Conservation (phyloP, 2,888 invertebrate species). For the Automeris io region DNA sequence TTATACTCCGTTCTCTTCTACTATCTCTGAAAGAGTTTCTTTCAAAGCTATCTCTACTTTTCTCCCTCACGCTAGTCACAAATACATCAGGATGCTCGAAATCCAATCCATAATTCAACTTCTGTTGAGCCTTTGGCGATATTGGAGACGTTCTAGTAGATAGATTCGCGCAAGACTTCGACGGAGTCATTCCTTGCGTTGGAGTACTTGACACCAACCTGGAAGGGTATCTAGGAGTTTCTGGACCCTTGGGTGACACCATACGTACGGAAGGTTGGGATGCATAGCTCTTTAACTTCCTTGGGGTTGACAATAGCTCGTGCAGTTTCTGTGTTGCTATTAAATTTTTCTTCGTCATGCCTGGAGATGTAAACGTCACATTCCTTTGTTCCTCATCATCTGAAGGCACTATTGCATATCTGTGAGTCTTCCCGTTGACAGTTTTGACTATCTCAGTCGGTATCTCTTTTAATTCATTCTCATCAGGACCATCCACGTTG, state of each 20-base stretch:
- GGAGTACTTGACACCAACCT: conserved; percentile 61
- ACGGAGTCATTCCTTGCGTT: conserved; percentile 59
- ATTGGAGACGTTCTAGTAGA: conserved; percentile 50
- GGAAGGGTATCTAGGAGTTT: conserved; percentile 40
- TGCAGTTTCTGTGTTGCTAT: conserved; percentile 86
- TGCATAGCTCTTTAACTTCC: conserved; percentile 73
- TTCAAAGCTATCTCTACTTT: conserved; percentile 49
- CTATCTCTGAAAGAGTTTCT: conserved; percentile 53
- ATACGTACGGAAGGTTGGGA: conserved; percentile 72
- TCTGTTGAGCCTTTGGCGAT: conserved; percentile 76
- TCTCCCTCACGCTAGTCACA: conserved; percentile 59
- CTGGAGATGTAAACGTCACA: conserved; percentile 57
- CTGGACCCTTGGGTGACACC: conserved; percentile 47
- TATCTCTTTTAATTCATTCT: conserved; percentile 74
- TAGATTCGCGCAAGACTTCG: conserved; percentile 68
- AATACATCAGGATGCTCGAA: conserved; percentile 59
- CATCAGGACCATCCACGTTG: conserved; percentile 75
- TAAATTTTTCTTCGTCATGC: conserved; percentile 77
- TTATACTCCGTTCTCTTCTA: conserved; percentile 40
- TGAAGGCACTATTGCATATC: conserved; percentile 78
- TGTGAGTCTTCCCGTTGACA: conserved; percentile 76
- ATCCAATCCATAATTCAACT: conserved; percentile 68
- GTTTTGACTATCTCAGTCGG: conserved; percentile 79
- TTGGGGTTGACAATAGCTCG: conserved; percentile 84
- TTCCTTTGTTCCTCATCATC: conserved; percentile 70